Conservation (phyloP, 2,888 invertebrate species). For the Nipponacmea schrenckii region DNA sequence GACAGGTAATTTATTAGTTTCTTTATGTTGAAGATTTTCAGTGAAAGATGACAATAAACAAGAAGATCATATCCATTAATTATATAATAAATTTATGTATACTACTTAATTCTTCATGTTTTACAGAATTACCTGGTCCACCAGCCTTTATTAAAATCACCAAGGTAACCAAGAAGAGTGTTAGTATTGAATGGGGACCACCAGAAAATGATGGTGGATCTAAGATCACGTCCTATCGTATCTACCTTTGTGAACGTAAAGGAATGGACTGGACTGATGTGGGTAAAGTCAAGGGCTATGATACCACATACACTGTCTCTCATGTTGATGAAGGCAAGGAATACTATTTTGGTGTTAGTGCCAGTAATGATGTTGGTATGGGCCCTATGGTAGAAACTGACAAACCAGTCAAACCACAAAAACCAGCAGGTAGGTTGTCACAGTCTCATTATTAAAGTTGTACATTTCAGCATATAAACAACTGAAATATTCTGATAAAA, state of each 20-base stretch:
- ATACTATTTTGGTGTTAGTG: conserved; percentile 88
- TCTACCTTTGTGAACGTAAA: conserved; percentile 36
- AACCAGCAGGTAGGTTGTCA: conserved; percentile 75
- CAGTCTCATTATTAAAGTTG: no score
- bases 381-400: conserved; percentile 45
- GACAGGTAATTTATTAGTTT: conserved; percentile 14
- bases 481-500: not conserved
- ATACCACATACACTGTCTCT: conserved; percentile 42
- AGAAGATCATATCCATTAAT: no score
- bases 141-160: conserved; percentile 44
- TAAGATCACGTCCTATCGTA: conserved; percentile 50
- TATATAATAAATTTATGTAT: no score
- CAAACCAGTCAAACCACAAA: conserved; percentile 47
- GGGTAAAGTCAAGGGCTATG: conserved; percentile 43
- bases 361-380: conserved; percentile 84
- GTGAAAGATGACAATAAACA: no score
- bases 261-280: conserved; percentile 47
- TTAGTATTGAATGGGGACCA: conserved; percentile 60
- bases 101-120: not conserved
- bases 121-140: conserved; percentile 46
- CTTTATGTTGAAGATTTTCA: no score
- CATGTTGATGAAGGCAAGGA: conserved; percentile 48
- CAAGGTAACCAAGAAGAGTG: conserved; percentile 41
- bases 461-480: not conserved
- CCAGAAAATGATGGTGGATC: conserved; percentile 62